Conservation (phyloP, 2,888 invertebrate species). For the Drosophila cognata region DNA sequence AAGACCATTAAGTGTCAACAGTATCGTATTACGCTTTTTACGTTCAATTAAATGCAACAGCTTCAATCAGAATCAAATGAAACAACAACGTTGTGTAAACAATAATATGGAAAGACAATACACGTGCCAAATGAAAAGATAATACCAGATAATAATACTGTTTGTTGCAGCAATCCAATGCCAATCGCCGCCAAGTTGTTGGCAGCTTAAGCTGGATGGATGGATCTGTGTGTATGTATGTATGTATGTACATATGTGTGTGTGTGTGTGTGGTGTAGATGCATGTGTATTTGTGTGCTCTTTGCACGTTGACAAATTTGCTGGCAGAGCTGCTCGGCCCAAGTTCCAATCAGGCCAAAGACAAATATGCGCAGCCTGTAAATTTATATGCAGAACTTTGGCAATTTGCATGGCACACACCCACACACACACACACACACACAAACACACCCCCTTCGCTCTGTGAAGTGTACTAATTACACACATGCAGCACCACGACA, state of each 20-base stretch:
- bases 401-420: slow-evolving; percentile 56
- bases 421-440: background rate
- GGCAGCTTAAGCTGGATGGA: slow-evolving; percentile 20
- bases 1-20: background rate
- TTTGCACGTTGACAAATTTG: slow-evolving; percentile 42
- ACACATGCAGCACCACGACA: slow-evolving; percentile 56
- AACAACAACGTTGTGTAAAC: background rate
- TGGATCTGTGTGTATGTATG: background rate
- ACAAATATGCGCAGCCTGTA: slow-evolving; percentile 66
- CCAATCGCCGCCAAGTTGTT: slow-evolving; percentile 2
- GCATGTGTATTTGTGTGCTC: background rate
- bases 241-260: slow-evolving; percentile 4
- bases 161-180: background rate
- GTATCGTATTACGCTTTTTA: background rate
- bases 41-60: background rate
- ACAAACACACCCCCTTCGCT: background rate
- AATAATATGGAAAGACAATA: background rate
- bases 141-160: slow-evolving; percentile 2
- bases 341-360: slow-evolving; percentile 57
- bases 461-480: slow-evolving; percentile 57
- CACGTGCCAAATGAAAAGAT: slow-evolving; percentile 10
- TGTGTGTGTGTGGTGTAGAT: background rate
- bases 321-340: slow-evolving; percentile 7
- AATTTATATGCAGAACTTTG: slow-evolving; percentile 70
- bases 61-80: background rate